Percentiles rank a stretch among this genome's conserved stretches.
Evolutionary conservation across 1,140 invertebrate species (phyloP).

Genomic region (Cylas formicarius): DNA sequence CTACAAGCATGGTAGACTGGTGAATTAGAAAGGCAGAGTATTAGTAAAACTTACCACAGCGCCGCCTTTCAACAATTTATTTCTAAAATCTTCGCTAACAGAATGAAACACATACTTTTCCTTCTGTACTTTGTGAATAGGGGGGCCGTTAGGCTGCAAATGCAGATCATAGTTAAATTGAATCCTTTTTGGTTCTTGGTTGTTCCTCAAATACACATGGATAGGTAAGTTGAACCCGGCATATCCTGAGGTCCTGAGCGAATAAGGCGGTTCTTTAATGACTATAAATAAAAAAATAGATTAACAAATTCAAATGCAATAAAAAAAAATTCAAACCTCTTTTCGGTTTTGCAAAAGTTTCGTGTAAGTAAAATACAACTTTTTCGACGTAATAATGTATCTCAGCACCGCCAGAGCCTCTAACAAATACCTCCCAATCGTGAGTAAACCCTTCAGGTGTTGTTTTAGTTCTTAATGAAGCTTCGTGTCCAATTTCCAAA

Average conservation of each 20-base stretch:
- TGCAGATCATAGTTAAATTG: conserved; percentile 80
- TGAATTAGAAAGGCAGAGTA: background rate
- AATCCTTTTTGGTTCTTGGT: conserved; percentile 85
- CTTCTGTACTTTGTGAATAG: conserved; percentile 65
- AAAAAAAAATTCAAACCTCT: conserved; percentile 51
- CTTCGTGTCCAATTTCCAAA: conserved; percentile 87
- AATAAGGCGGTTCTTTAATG: conserved; percentile 86
- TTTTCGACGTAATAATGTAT: conserved; percentile 91
- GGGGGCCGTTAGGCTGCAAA: conserved; percentile 64
- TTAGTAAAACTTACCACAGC: conserved; percentile 47
- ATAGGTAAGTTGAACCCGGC: conserved; percentile 87
- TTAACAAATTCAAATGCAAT: conserved; percentile 9
- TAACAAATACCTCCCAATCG: conserved; percentile 95
- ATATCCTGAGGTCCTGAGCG: conserved; percentile 87
- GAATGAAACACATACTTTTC: conserved; percentile 68
- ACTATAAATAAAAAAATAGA: conserved; percentile 50
- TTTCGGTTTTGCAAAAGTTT: conserved; percentile 85
- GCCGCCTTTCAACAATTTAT: conserved; percentile 81
- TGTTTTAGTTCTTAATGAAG: conserved; percentile 65
- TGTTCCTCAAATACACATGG: conserved; percentile 84
- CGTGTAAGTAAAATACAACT: conserved; percentile 88
- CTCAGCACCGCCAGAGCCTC: conserved; percentile 74
- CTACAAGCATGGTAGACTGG: conserved; percentile 16
- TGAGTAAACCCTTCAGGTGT: conserved; percentile 89
- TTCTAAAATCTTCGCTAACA: conserved; percentile 81